Conservation (phyloP, 1,140 invertebrate species). For the Drosophila tropicalis region DNA sequence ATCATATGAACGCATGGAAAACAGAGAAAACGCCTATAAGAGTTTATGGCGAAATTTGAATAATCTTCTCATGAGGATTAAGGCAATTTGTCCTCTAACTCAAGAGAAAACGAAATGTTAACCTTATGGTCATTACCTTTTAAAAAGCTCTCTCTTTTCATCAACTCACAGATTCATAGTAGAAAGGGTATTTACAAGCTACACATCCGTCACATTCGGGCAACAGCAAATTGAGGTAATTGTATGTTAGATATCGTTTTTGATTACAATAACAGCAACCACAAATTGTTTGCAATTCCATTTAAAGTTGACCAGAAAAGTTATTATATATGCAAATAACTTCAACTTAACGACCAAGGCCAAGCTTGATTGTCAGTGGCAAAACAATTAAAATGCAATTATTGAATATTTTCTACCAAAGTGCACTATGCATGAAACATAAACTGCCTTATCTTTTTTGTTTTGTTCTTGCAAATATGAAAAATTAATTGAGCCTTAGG, state of each 20-base stretch:
- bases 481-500: slow-evolving; percentile 37
- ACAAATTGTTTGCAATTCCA: background rate
- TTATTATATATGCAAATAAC: slow-evolving; percentile 22
- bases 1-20: background rate
- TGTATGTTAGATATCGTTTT: background rate
- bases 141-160: too few relatives aligned
- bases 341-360: background rate
- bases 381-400: slow-evolving; percentile 51
- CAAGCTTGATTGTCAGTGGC: slow-evolving; percentile 18
- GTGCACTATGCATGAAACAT: slow-evolving; percentile 1
- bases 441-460: background rate
- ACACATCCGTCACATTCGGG: background rate
- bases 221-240: slow-evolving; percentile 21
- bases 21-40: too few relatives aligned
- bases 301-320: background rate
- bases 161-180: too few relatives aligned
- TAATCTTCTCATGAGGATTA: background rate
- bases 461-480: background rate
- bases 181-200: background rate
- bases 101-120: too few relatives aligned
- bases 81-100: too few relatives aligned
- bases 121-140: too few relatives aligned
- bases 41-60: slow-evolving; percentile 7
- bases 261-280: background rate
- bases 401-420: slow-evolving; percentile 27